A percentile compares a stretch with the other conserved stretches of the same genome.
phyloP scores from a whole-genome alignment of 2,797 vertebrate species.

The Pangasius krempfi region DNA sequence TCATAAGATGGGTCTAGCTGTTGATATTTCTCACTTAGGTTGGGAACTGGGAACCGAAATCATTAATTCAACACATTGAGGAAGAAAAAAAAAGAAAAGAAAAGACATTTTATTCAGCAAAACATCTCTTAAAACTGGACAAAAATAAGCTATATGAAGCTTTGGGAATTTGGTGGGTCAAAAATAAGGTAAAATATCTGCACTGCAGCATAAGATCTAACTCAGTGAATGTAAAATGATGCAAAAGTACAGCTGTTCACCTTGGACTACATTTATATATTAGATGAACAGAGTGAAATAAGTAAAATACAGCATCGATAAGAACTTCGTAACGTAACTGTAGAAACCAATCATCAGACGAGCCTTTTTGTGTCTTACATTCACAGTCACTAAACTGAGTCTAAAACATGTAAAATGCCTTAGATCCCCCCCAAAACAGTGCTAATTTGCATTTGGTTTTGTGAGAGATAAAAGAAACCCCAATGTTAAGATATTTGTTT shows the following conservation, averaged over 20 bases:
- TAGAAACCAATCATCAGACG: slow-evolving; percentile 22
- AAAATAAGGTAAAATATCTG: slow-evolving; percentile 25
- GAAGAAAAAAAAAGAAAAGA: slow-evolving; percentile 58
- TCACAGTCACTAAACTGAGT: slow-evolving; percentile 15
- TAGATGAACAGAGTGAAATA: slow-evolving; percentile 38
- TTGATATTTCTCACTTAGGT: background rate
- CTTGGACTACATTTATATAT: slow-evolving; percentile 27
- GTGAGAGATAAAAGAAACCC: slow-evolving; percentile 44
- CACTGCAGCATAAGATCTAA: slow-evolving; percentile 30
- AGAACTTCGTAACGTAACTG: slow-evolving; percentile 20
- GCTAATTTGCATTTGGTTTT: slow-evolving; percentile 43
- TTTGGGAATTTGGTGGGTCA: slow-evolving; percentile 37
- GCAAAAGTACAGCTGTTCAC: slow-evolving; percentile 44
- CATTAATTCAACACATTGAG: slow-evolving; percentile 48
- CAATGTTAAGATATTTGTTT: slow-evolving; percentile 50
- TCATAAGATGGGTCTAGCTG: background rate
- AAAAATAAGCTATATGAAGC: slow-evolving; percentile 63
- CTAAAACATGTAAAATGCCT: slow-evolving; percentile 45
- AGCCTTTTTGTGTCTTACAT: background rate
- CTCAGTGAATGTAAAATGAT: slow-evolving; percentile 39
- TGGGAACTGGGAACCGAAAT: slow-evolving; percentile 9
- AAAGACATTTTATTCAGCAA: slow-evolving; percentile 71
- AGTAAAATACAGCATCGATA: slow-evolving; percentile 56
- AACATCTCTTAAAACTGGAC: slow-evolving; percentile 63
- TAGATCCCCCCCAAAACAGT: slow-evolving; percentile 14